These are phyloP conservation scores for Lithophane ornitopus DNA, from an alignment of 2,888 invertebrate genomes.

Conservation along the genomic window DNA sequence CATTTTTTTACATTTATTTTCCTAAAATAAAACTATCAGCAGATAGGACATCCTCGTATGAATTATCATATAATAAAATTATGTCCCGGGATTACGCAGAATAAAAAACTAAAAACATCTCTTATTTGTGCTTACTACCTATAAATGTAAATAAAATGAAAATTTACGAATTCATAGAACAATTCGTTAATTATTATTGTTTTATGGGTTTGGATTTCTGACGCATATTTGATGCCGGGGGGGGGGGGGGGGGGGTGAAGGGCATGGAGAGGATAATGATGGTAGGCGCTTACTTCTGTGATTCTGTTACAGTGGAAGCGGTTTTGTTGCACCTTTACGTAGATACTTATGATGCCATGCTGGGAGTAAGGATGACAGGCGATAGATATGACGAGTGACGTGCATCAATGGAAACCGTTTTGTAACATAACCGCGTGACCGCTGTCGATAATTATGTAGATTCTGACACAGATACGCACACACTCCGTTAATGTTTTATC, in stretches of 20 bases:
- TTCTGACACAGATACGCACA: conserved; percentile 64
- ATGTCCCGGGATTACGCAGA: background rate
- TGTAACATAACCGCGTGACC: conserved; percentile 59
- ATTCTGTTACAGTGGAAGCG: background rate
- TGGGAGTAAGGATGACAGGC: background rate
- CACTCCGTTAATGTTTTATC: conserved; percentile 45
- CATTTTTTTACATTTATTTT: background rate
- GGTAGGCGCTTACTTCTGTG: background rate
- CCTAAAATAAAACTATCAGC: background rate
- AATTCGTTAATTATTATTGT: background rate
- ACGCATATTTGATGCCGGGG: background rate
- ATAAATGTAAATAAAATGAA: background rate
- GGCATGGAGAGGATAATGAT: background rate
- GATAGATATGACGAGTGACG: conserved; percentile 20
- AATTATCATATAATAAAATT: background rate
- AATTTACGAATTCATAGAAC: background rate
- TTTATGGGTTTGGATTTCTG: background rate
- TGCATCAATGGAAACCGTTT: conserved; percentile 57
- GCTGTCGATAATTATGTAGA: conserved; percentile 63
- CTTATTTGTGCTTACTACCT: background rate
- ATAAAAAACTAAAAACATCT: background rate
- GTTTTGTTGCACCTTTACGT: background rate
- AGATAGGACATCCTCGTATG: background rate
- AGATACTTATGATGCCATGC: conserved; percentile 17
- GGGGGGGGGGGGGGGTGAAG: too few relatives aligned